These are phyloP conservation scores for Stenchaetothrips biformis DNA, from an alignment of 2,888 invertebrate genomes.

Conservation along the genomic window DNA sequence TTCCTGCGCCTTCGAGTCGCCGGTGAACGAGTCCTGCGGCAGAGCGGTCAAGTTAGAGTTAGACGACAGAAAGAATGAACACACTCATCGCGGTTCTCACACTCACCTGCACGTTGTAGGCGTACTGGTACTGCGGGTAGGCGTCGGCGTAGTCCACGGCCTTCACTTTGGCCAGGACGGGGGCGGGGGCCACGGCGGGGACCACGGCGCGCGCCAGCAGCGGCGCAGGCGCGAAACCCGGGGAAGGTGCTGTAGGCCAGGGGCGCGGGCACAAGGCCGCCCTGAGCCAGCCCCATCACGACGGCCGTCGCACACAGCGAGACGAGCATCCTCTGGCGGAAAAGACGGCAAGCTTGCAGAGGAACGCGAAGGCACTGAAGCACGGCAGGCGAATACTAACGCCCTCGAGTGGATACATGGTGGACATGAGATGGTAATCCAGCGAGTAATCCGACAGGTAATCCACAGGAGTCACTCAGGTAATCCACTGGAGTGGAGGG, in stretches of 20 bases:
- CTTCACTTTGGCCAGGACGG: slow-evolving; percentile 36
- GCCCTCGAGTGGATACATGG: no score
- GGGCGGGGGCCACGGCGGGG: slow-evolving; percentile 33
- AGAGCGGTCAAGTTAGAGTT: slow-evolving; percentile 33
- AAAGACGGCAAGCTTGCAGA: background rate
- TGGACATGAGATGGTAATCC: no score
- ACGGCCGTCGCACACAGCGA: background rate
- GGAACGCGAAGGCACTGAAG: no score
- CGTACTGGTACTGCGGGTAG: slow-evolving; percentile 39
- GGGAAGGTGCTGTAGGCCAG: slow-evolving; percentile 31
- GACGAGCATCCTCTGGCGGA: background rate
- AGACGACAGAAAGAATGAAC: background rate
- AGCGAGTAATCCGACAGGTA: no score
- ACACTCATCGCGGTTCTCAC: background rate
- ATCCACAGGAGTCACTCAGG: no score
- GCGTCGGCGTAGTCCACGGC: slow-evolving; percentile 36
- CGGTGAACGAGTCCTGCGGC: slow-evolving; percentile 39
- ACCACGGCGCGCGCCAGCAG: slow-evolving; percentile 34
- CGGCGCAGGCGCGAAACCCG: slow-evolving; percentile 33
- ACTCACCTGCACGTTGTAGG: slow-evolving; percentile 37
- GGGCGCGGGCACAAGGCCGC: background rate
- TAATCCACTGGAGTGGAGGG: no score
- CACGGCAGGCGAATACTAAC: no score
- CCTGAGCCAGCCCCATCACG: background rate
- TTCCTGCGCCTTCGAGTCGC: slow-evolving; percentile 42